Percentiles rank a stretch among this genome's conserved stretches.
phyloP scores from a whole-genome alignment of 2,888 invertebrate genomes.

The Candidula unifasciata region DNA sequence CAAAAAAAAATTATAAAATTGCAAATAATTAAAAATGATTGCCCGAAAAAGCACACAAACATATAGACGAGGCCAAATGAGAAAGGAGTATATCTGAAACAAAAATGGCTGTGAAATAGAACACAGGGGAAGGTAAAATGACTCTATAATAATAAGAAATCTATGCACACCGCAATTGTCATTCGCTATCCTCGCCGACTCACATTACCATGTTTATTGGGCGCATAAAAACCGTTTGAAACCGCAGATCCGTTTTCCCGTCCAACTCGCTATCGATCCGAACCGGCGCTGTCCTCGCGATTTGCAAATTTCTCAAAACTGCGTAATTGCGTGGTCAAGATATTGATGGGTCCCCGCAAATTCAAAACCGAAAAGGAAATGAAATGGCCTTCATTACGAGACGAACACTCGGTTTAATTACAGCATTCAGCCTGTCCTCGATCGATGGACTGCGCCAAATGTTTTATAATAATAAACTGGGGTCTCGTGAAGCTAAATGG shows the following conservation, averaged over 20 bases:
- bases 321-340: conserved; percentile 50
- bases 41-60: background rate
- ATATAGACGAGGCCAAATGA: background rate
- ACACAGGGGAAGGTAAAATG: conserved; percentile 22
- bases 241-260: conserved; percentile 34
- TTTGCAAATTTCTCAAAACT: conserved; percentile 51
- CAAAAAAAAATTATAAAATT: background rate
- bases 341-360: conserved; percentile 37
- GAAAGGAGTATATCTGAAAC: background rate
- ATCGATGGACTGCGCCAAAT: conserved; percentile 30
- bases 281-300: conserved; percentile 32
- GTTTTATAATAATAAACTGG: conserved; percentile 37
- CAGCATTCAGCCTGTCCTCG: conserved; percentile 33
- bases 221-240: conserved; percentile 45
- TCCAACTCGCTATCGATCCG: conserved; percentile 32
- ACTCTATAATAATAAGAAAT: conserved; percentile 37
- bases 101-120: background rate
- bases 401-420: conserved; percentile 45
- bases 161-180: conserved; percentile 44
- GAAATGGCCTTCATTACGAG: conserved; percentile 48
- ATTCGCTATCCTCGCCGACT: conserved; percentile 25
- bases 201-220: conserved; percentile 49
- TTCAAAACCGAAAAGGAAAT: conserved; percentile 47
- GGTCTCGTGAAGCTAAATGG: conserved; percentile 28
- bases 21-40: background rate